These are phyloP conservation scores for Petrosia ficiformis DNA, from an alignment of 37 sponge, comb jelly and placozoan genomes.

Conservation along the genomic window DNA sequence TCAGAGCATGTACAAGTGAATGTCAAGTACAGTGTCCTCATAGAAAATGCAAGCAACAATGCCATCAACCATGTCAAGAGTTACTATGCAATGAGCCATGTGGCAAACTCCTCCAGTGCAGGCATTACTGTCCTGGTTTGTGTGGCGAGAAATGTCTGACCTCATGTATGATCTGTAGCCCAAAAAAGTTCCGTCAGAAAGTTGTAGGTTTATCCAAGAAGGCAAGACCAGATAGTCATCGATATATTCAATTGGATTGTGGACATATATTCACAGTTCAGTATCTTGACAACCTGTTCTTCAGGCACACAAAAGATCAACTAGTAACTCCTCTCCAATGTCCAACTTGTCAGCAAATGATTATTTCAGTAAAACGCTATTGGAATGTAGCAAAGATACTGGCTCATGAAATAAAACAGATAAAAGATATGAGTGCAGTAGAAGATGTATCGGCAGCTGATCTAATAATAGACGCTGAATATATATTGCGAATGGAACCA, in stretches of 20 bases:
- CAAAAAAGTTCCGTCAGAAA: neutral
- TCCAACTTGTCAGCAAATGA: slow-evolving; percentile 33
- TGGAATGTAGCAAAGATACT: slow-evolving; percentile 7
- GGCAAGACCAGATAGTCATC: neutral
- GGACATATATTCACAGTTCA: slow-evolving; percentile 45
- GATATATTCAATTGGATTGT: slow-evolving; percentile 44
- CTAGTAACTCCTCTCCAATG: slow-evolving; percentile 30
- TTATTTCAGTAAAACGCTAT: neutral
- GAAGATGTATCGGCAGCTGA: neutral
- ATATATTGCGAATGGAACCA: too few species aligned
- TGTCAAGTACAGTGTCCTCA: slow-evolving; percentile 12
- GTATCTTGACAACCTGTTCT: slow-evolving; percentile 24
- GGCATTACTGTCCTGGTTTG: slow-evolving; percentile 67
- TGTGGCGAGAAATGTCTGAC: slow-evolving; percentile 78
- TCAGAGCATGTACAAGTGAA: neutral
- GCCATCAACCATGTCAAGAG: slow-evolving; percentile 55
- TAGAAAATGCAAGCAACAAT: neutral
- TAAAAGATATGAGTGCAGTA: neutral
- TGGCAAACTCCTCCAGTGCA: slow-evolving; percentile 42
- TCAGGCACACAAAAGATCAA: neutral
- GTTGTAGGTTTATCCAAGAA: neutral
- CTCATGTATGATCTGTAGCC: neutral
- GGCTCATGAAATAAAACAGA: neutral
- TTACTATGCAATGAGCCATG: slow-evolving; percentile 56
- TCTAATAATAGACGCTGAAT: too few species aligned